Conservation (phyloP, 2,113 vertebrate species). For the Dascyllus trimaculatus region DNA sequence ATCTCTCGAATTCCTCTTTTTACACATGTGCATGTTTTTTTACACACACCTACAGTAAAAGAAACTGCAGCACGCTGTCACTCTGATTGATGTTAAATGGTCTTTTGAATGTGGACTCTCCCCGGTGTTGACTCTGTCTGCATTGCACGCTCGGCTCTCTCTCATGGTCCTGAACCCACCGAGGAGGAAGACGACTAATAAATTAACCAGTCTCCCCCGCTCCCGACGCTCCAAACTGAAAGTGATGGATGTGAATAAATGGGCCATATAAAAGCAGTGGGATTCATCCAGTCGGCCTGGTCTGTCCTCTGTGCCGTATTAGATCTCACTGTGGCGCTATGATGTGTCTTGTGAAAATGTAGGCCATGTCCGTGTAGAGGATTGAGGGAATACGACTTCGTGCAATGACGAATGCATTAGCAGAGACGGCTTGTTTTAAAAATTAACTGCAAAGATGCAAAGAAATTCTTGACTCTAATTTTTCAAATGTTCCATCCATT, state of each 20-base stretch:
- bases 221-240: constrained; percentile 34
- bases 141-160: neutral
- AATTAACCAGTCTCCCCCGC: constrained; percentile 45
- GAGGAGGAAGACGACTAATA: constrained; percentile 48
- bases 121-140: constrained; percentile 28
- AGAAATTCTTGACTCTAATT: neutral
- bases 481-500: neutral
- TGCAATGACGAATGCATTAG: constrained; percentile 18
- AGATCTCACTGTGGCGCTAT: constrained; percentile 50
- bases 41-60: constrained; percentile 16
- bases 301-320: constrained; percentile 56
- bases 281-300: constrained; percentile 43
- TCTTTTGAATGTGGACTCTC: constrained; percentile 44
- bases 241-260: constrained; percentile 69
- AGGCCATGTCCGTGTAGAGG: constrained; percentile 56
- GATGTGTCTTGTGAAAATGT: constrained; percentile 60
- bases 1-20: constrained; percentile 13
- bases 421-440: neutral
- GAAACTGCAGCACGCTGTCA: constrained; percentile 30
- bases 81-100: constrained; percentile 39
- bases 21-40: constrained; percentile 1
- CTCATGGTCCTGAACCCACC: constrained; percentile 34
- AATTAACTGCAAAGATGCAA: constrained; percentile 1
- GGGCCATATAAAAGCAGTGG: constrained; percentile 52
- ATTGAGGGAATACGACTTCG: constrained; percentile 38